These are phyloP conservation scores for Hylia prasina DNA, from an alignment of 2,113 vertebrate genomes.

Conservation along the genomic window DNA sequence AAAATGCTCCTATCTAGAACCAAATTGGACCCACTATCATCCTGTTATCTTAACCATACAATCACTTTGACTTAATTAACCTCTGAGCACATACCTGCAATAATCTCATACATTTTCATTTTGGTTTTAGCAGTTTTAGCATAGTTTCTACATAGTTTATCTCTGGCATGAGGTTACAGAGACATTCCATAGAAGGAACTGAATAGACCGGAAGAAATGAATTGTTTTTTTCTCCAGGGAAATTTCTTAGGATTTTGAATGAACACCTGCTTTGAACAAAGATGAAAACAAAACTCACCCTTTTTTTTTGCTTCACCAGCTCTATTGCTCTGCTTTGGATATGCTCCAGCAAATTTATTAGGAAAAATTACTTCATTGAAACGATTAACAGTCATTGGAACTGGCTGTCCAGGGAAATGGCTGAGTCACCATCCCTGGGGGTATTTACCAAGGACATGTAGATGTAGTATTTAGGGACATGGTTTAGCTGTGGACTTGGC, in stretches of 20 bases:
- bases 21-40: neutral
- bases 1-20: neutral
- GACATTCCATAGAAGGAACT: neutral
- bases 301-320: neutral
- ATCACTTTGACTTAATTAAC: constrained; percentile 2
- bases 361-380: neutral
- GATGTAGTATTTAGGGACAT: neutral
- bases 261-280: neutral
- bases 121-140: neutral
- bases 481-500: neutral
- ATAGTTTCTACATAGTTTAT: neutral
- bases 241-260: neutral
- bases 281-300: neutral
- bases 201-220: neutral
- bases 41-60: neutral
- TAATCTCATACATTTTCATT: neutral
- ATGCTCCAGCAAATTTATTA: neutral
- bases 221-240: neutral
- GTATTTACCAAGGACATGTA: neutral
- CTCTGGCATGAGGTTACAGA: neutral
- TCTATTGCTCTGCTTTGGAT: neutral
- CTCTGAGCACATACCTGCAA: neutral
- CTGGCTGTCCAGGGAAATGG: neutral
- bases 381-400: neutral
- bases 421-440: neutral